Percentiles rank a stretch among this genome's conserved stretches.
Conservation (phyloP, 2,888 invertebrate genomes). For the Drosophila mayaguana region DNA sequence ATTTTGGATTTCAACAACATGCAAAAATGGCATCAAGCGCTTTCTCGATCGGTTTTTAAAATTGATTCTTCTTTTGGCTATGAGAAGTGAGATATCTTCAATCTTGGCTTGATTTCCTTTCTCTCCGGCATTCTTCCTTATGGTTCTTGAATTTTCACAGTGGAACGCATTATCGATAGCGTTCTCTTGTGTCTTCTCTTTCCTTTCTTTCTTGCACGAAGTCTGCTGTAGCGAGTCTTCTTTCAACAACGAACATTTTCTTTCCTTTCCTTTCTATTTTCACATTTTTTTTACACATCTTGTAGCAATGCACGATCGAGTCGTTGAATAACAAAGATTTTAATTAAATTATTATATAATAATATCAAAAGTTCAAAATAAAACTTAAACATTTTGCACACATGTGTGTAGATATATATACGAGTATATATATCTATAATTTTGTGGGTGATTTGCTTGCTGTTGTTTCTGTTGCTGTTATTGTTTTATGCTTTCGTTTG, state of each 20-base stretch:
- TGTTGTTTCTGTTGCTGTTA: slow-evolving; percentile 25
- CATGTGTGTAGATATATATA: slow-evolving; percentile 20
- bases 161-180: slow-evolving; percentile 10
- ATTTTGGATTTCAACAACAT: slow-evolving; percentile 59
- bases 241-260: not conserved
- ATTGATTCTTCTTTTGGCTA: slow-evolving; percentile 6
- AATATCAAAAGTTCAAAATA: slow-evolving; percentile 61
- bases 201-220: not conserved
- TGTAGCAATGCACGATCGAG: slow-evolving; percentile 30
- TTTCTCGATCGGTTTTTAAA: slow-evolving; percentile 8
- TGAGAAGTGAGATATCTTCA: slow-evolving; percentile 5
- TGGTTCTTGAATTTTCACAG: slow-evolving; percentile 15
- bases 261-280: not conserved
- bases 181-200: not conserved
- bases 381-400: slow-evolving; percentile 53
- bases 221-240: not conserved
- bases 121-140: not conserved
- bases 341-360: slow-evolving; percentile 59
- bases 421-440: slow-evolving; percentile 27
- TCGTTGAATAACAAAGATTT: slow-evolving; percentile 56
- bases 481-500: slow-evolving; percentile 23
- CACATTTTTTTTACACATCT: slow-evolving; percentile 24
- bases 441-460: slow-evolving; percentile 25
- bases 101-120: slow-evolving; percentile 12
- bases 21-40: slow-evolving; percentile 59